Percentiles rank a stretch among this genome's conserved stretches.
These are phyloP conservation scores for Cerastoderma edule DNA, from an alignment of 2,888 invertebrate genomes.

Conservation along the genomic window DNA sequence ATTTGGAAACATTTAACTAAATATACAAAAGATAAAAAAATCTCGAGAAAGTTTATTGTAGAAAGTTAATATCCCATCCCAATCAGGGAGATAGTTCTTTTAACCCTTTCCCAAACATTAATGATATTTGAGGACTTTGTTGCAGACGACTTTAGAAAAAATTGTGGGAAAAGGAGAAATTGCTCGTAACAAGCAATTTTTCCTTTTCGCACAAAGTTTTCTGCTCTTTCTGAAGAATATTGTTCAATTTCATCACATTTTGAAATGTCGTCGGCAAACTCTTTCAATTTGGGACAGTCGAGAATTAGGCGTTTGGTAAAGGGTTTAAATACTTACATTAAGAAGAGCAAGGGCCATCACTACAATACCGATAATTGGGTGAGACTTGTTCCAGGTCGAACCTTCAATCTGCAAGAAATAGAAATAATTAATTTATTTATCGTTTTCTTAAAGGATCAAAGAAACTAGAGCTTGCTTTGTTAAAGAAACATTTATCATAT, in stretches of 20 bases:
- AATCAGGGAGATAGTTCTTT: too few species aligned
- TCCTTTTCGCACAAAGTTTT: conserved; percentile 11
- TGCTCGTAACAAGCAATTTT: neutral
- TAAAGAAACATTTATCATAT: too few species aligned
- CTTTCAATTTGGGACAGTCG: too few species aligned
- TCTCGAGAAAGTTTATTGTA: too few species aligned
- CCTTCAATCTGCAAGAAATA: conserved; percentile 55
- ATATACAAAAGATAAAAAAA: too few species aligned
- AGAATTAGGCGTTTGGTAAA: neutral
- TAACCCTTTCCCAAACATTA: too few species aligned
- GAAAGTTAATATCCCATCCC: too few species aligned
- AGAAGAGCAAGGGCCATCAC: conserved; percentile 48
- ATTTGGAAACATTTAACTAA: too few species aligned
- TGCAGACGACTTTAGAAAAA: too few species aligned
- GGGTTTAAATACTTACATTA: conserved; percentile 51
- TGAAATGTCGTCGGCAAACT: neutral
- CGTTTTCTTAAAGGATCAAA: neutral
- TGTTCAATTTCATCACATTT: neutral
- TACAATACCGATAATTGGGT: conserved; percentile 56
- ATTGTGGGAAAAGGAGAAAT: conserved; percentile 2
- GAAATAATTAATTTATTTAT: neutral
- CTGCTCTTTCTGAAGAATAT: too few species aligned
- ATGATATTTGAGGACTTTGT: too few species aligned
- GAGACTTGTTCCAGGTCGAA: conserved; percentile 46
- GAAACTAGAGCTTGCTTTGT: neutral